Evolutionary conservation across 2,888 invertebrate species (phyloP).

Genomic region (Agonopterix arenella): DNA sequence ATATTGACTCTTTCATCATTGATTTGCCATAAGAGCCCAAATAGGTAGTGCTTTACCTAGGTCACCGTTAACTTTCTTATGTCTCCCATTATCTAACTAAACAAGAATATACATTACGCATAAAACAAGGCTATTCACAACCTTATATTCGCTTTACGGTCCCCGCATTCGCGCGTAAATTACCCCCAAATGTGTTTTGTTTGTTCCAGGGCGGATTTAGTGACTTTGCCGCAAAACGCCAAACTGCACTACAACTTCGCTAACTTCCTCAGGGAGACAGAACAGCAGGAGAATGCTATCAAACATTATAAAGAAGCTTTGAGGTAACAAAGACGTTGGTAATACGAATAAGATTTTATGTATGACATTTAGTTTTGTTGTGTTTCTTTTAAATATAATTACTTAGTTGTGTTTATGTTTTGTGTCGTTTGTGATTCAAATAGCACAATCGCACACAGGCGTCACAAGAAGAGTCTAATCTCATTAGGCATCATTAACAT

Average conservation of each 20-base stretch:
- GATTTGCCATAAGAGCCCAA: too few relatives aligned
- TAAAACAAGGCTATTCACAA: background rate
- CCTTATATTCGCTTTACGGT: constrained; percentile 30
- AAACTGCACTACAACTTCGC: constrained; percentile 96
- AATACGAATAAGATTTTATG: constrained; percentile 12
- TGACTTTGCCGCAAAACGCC: constrained; percentile 89
- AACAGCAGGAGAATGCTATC: constrained; percentile 83
- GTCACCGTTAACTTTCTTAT: too few relatives aligned
- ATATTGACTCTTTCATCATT: too few relatives aligned
- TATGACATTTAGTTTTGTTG: background rate
- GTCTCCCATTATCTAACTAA: too few relatives aligned
- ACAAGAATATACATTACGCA: too few relatives aligned
- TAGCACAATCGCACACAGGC: too few relatives aligned
- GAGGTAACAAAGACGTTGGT: constrained; percentile 75
- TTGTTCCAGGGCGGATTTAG: constrained; percentile 86
- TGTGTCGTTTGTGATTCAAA: too few relatives aligned
- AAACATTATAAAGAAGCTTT: constrained; percentile 88
- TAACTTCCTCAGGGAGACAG: constrained; percentile 88
- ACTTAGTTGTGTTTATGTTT: too few relatives aligned
- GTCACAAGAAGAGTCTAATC: too few relatives aligned
- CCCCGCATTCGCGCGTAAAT: constrained; percentile 39
- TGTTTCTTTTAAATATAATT: too few relatives aligned
- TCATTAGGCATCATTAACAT: too few relatives aligned
- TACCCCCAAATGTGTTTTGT: constrained; percentile 57
- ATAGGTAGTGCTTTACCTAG: too few relatives aligned